Evolutionary conservation across 2,888 invertebrate genomes (phyloP).

Genomic region (Panorpa germanica): DNA sequence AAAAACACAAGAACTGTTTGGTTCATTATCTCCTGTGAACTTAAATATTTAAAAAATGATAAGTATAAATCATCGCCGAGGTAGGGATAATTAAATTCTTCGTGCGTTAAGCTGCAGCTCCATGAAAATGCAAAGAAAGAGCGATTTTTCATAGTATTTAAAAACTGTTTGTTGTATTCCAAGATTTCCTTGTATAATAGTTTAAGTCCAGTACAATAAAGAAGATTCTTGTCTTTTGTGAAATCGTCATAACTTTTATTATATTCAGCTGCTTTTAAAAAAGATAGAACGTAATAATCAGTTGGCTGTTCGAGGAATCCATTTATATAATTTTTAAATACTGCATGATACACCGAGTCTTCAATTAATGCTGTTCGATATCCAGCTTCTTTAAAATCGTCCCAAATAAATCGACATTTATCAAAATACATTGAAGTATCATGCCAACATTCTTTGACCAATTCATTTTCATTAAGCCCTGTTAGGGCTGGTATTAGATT

Average conservation of each 20-base stretch:
- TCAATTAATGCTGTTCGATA: conserved; percentile 69
- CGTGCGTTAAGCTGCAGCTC: conserved; percentile 69
- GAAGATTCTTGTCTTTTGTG: conserved; percentile 43
- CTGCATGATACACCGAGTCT: conserved; percentile 58
- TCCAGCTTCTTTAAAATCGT: conserved; percentile 47
- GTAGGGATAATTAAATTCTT: conserved; percentile 60
- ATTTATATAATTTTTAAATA: conserved; percentile 59
- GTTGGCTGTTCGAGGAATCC: conserved; percentile 69
- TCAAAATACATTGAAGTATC: conserved; percentile 40
- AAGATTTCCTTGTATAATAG: conserved; percentile 51
- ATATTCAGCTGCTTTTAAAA: conserved; percentile 46
- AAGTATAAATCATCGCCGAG: conserved; percentile 48
- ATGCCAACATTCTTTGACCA: conserved; percentile 43
- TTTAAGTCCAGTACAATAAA: conserved; percentile 49
- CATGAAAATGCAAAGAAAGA: conserved; percentile 71
- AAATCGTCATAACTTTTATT: conserved; percentile 40
- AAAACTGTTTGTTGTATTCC: conserved; percentile 47
- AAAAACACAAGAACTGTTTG: conserved; percentile 50
- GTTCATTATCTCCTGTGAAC: conserved; percentile 33
- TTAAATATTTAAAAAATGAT: conserved; percentile 33
- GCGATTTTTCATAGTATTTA: conserved; percentile 32
- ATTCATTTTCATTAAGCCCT: conserved; percentile 46
- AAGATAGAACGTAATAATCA: conserved; percentile 67
- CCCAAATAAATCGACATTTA: conserved; percentile 70
- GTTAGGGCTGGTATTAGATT: conserved; percentile 68